phyloP scores from a whole-genome alignment of 92 coral and sea anemone genomes.

The Palythoa caribaeorum region DNA sequence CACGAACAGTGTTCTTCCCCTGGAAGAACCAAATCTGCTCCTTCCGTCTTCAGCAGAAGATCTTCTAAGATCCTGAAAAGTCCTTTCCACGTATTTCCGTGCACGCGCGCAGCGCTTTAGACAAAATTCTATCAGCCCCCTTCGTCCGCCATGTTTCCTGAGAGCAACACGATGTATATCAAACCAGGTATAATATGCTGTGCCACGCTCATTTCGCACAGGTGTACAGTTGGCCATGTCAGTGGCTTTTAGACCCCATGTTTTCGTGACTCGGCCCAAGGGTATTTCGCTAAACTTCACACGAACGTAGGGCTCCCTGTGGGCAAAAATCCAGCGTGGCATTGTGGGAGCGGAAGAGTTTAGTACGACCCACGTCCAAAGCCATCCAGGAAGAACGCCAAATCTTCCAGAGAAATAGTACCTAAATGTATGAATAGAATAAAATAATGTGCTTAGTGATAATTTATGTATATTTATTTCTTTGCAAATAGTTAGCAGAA shows the following conservation, averaged over 20 bases:
- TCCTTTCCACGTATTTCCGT: constrained; percentile 87
- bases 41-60: constrained; percentile 1
- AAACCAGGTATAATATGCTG: constrained; percentile 92
- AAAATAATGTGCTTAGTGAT: too few relatives aligned
- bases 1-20: neutral
- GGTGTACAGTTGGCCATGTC: constrained; percentile 72
- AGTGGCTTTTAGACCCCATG: constrained; percentile 85
- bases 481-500: too few relatives aligned
- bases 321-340: constrained; percentile 89
- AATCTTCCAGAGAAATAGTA: constrained; percentile 78
- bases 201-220: constrained; percentile 87
- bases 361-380: constrained; percentile 96
- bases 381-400: constrained; percentile 95
- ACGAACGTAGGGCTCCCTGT: constrained; percentile 89
- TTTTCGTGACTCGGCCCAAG: constrained; percentile 81
- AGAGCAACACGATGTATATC: constrained; percentile 88
- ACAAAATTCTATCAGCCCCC: constrained; percentile 73
- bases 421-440: neutral
- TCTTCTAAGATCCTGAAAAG: constrained; percentile 53
- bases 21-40: neutral
- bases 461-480: too few relatives aligned
- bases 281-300: constrained; percentile 89
- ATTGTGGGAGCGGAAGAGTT: constrained; percentile 90
- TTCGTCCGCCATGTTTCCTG: constrained; percentile 83
- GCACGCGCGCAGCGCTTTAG: constrained; percentile 95